A percentile compares a stretch with the other conserved stretches of the same genome.
phyloP scores from a whole-genome alignment of 1,140 invertebrate genomes.

The Agrypnia vestita region DNA sequence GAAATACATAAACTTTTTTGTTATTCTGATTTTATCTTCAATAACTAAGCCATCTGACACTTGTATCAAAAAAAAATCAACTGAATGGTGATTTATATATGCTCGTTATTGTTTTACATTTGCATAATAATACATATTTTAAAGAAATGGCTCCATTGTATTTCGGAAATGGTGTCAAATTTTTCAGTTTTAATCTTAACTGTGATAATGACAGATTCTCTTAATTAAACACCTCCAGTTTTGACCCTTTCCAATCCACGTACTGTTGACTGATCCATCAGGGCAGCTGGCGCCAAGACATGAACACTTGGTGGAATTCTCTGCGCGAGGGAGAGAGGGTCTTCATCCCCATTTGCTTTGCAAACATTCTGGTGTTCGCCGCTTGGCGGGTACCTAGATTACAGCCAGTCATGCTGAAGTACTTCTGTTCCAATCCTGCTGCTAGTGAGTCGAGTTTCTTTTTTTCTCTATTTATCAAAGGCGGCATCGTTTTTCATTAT shows the following conservation, averaged over 20 bases:
- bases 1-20: too few species aligned
- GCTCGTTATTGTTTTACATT: too few species aligned
- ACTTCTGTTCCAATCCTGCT: slow-evolving; percentile 88
- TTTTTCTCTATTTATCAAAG: neutral
- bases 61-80: too few species aligned
- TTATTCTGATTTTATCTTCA: too few species aligned
- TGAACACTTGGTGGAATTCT: slow-evolving; percentile 83
- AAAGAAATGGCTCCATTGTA: too few species aligned
- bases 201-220: neutral
- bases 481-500: neutral
- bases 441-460: slow-evolving; percentile 74
- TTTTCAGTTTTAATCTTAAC: too few species aligned
- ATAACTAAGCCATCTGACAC: too few species aligned
- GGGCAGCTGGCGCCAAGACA: slow-evolving; percentile 74
- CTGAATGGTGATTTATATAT: too few species aligned
- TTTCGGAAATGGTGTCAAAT: neutral
- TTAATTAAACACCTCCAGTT: neutral
- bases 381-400: slow-evolving; percentile 86
- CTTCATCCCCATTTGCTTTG: slow-evolving; percentile 84
- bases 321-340: slow-evolving; percentile 84
- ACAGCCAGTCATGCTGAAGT: slow-evolving; percentile 85
- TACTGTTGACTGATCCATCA: slow-evolving; percentile 51
- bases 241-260: neutral
- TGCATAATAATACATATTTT: too few species aligned
- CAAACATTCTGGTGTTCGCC: slow-evolving; percentile 87